phyloP scores from a whole-genome alignment of 2,888 invertebrate species.

The Chelonus formosanus region DNA sequence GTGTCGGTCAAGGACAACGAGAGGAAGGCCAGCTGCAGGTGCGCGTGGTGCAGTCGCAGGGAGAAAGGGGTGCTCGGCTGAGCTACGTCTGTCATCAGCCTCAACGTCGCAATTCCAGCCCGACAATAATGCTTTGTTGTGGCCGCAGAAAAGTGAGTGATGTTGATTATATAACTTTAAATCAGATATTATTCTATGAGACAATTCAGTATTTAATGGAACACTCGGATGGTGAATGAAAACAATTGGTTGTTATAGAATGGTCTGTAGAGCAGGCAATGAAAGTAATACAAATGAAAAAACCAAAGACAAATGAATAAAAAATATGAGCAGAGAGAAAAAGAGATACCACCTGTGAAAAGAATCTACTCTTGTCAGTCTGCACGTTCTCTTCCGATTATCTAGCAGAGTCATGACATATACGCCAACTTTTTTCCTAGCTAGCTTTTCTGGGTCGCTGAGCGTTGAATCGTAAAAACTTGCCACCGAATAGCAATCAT shows the following conservation, averaged over 20 bases:
- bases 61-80: constrained; percentile 50
- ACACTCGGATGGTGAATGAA: not conserved
- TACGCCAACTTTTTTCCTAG: constrained; percentile 5
- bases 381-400: not conserved
- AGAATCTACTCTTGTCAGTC: too few relatives aligned
- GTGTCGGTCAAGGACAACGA: constrained; percentile 64
- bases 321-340: too few relatives aligned
- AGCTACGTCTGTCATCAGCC: constrained; percentile 55
- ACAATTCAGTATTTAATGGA: not conserved
- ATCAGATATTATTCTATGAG: not conserved
- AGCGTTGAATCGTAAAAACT: constrained; percentile 20
- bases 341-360: too few relatives aligned
- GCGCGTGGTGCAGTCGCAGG: constrained; percentile 63
- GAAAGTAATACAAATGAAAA: too few relatives aligned
- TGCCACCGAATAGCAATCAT: not conserved
- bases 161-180: not conserved
- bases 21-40: constrained; percentile 53
- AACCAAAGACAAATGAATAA: too few relatives aligned
- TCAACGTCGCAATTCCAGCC: constrained; percentile 71
- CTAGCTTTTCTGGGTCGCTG: constrained; percentile 24
- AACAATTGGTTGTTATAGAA: too few relatives aligned
- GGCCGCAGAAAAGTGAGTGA: constrained; percentile 88
- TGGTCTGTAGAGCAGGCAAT: too few relatives aligned
- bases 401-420: too few relatives aligned
- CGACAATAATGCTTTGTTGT: constrained; percentile 95